Base-by-base conservation (phyloP, 2,888 invertebrate genomes). In the Drosophila leonis region DNA sequence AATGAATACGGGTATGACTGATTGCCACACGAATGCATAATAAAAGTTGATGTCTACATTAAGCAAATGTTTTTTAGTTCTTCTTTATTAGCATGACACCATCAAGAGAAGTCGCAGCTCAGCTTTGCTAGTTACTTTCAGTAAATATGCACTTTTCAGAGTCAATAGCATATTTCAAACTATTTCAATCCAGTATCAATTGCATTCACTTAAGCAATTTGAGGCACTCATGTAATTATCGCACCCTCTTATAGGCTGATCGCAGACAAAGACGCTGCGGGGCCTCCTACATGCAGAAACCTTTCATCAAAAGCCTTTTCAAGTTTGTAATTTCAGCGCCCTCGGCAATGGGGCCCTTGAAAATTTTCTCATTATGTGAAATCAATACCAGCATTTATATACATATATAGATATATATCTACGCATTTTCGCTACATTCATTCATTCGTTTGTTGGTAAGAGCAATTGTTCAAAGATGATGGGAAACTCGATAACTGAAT, bases 341-440 rank as follows among this genome's bases (percentile, higher is more conserved):
- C 64, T 37, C 48, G 41, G 69, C 67, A 24, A 31, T 48, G 61
- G 44, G 46, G 69, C 78, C 78, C 84, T 75, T 75, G 62, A 78
- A 72, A 31, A 65, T 81, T 69, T 74, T 67, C 70, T 48, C 62
- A 75, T 81, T 80, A 73, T 74, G 59, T 75, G 83, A 87, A 87
- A 83, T 82, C 80, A 56, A 84, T 82, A 87, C 82, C 83, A 84
- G 87, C 84, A 83, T 82, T 59, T 61, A 55, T 12, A 9, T 13
- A 20, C 7, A 44, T 6, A 13, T 12, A 13, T 12, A 13, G 6
- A 12, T 42, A 20, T 15, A 13, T 3, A 29, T 8, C 18, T 18
- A 20, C 20, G 5, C 46, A 29, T 49, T 60, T 66, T 37, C 48
- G 66, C 63, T 54, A 54, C 46, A 56, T 74, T 63, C 54, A 41